Percentiles rank a stretch among this genome's conserved stretches.
These are phyloP conservation scores for Brachyistius frenatus DNA, from an alignment of 2,113 vertebrate species.

Conservation along the genomic window DNA sequence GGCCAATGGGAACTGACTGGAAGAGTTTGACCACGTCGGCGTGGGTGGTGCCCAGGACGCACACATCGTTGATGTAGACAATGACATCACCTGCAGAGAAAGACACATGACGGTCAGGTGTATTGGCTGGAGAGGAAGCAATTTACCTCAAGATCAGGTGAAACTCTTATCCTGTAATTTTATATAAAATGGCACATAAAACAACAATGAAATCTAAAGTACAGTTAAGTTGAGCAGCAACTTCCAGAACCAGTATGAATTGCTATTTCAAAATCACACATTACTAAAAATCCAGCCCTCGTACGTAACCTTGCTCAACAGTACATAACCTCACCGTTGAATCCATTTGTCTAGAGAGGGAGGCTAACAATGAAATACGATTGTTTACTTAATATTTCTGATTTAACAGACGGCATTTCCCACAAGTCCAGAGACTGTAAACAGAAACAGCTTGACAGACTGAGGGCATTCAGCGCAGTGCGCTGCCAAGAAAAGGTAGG, in stretches of 20 bases:
- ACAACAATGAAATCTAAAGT: constrained; percentile 12
- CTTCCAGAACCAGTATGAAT: not conserved
- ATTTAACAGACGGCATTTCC: no score
- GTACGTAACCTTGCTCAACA: no score
- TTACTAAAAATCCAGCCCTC: no score
- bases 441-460: no score
- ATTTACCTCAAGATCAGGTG: constrained; percentile 19
- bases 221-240: constrained; percentile 5
- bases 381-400: no score
- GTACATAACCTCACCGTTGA: no score
- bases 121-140: not conserved
- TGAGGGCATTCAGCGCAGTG: no score
- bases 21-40: constrained; percentile 99
- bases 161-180: constrained; percentile 12
- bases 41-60: constrained; percentile 98
- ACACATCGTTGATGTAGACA: constrained; percentile 98
- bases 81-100: constrained; percentile 93
- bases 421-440: no score
- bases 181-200: constrained; percentile 28
- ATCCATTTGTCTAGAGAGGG: no score
- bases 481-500: no score
- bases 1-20: constrained; percentile 97
- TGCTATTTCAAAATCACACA: no score
- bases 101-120: not conserved
- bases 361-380: no score